phyloP scores from a whole-genome alignment of 2,888 invertebrate genomes.

The Catonia carolina region DNA sequence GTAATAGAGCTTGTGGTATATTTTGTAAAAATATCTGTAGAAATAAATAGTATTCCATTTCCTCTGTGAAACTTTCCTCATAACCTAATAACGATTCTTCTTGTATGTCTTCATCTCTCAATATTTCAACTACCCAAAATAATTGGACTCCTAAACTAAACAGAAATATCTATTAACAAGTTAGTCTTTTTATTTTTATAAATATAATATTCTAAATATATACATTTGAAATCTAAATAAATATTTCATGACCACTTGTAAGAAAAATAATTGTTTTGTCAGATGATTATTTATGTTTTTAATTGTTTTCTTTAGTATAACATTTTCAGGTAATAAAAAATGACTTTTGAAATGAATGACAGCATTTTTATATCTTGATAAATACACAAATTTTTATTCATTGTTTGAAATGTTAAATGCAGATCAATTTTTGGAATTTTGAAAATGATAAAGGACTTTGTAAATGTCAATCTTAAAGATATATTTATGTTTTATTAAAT shows the following conservation, averaged over 20 bases:
- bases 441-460: too few species aligned
- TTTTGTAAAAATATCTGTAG: constrained; percentile 72
- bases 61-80: constrained; percentile 54
- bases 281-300: too few species aligned
- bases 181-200: neutral
- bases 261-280: neutral
- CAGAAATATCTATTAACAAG: neutral
- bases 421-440: too few species aligned
- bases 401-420: too few species aligned
- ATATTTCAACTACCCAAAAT: constrained; percentile 30
- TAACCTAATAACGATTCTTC: constrained; percentile 52
- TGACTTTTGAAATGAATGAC: too few species aligned
- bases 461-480: too few species aligned
- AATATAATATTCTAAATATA: neutral
- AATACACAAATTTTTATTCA: too few species aligned
- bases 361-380: too few species aligned
- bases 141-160: constrained; percentile 30
- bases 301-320: too few species aligned
- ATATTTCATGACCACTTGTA: neutral
- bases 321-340: too few species aligned
- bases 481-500: too few species aligned
- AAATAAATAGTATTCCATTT: constrained; percentile 69
- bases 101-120: constrained; percentile 45
- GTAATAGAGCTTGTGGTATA: constrained; percentile 63
- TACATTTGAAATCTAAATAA: neutral